phyloP scores from a whole-genome alignment of 2,797 vertebrate genomes.

The Coregonus sp. region DNA sequence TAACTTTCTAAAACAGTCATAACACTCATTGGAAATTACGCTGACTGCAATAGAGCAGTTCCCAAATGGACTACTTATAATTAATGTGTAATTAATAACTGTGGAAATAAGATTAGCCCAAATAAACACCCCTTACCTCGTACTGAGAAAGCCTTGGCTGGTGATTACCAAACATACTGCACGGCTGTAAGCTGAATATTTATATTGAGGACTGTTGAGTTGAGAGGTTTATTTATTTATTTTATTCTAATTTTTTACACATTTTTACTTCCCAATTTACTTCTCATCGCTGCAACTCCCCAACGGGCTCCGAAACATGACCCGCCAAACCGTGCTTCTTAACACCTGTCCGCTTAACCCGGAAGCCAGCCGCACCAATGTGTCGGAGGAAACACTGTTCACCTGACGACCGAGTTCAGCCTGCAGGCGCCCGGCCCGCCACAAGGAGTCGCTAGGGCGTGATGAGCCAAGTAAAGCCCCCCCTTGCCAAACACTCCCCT shows the following conservation, averaged over 20 bases:
- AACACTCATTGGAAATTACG: slow-evolving; percentile 7
- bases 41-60: neutral
- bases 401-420: too few relatives aligned
- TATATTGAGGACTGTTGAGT: neutral
- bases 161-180: neutral
- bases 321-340: too few relatives aligned
- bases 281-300: neutral
- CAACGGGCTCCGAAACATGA: neutral
- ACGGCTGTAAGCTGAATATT: neutral
- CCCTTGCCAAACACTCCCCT: too few relatives aligned
- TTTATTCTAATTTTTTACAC: too few relatives aligned
- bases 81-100: slow-evolving; percentile 13
- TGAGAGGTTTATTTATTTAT: too few relatives aligned
- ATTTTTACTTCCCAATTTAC: too few relatives aligned
- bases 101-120: slow-evolving; percentile 6
- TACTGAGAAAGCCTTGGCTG: neutral
- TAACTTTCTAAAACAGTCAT: neutral
- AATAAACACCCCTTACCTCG: neutral
- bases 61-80: neutral
- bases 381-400: too few relatives aligned
- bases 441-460: too few relatives aligned
- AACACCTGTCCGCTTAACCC: too few relatives aligned
- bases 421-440: too few relatives aligned
- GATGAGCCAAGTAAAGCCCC: too few relatives aligned
- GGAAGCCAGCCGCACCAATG: too few relatives aligned